phyloP scores from a whole-genome alignment of 2,888 invertebrate genomes.

The Ligdia adustata region DNA sequence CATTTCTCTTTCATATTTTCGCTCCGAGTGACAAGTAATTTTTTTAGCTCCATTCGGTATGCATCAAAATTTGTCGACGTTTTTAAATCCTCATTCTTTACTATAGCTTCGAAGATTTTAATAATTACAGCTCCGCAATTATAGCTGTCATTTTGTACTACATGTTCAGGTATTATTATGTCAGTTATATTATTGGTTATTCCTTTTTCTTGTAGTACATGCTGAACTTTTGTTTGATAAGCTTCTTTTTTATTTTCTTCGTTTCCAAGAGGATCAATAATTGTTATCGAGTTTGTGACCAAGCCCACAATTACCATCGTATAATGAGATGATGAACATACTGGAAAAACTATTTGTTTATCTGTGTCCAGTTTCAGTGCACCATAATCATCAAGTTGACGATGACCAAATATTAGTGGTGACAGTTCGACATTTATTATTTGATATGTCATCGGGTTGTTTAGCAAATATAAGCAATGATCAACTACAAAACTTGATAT shows the following conservation, averaged over 20 bases:
- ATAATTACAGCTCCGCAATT: constrained; percentile 3
- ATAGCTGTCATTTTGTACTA: background rate
- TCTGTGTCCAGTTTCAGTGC: background rate
- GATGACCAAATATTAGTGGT: background rate
- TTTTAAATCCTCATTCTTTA: background rate
- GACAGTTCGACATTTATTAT: constrained; percentile 3
- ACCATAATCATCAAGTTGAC: background rate
- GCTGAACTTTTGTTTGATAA: constrained; percentile 1
- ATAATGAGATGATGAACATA: background rate
- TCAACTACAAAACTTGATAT: constrained; percentile 6
- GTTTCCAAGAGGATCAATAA: constrained; percentile 3
- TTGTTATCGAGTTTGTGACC: background rate
- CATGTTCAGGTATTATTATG: background rate
- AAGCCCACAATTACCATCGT: constrained; percentile 1
- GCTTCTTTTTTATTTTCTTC: background rate
- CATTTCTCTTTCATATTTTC: background rate
- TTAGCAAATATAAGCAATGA: constrained; percentile 1
- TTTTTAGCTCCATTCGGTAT: background rate
- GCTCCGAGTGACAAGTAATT: background rate
- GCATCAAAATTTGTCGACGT: background rate
- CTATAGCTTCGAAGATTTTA: background rate
- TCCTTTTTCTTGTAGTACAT: background rate
- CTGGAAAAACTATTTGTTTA: constrained; percentile 4
- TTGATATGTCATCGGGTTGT: background rate
- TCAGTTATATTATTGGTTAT: background rate